Percentiles rank a stretch among this genome's conserved stretches.
These are phyloP conservation scores for Acrocephalus kingi DNA, from an alignment of 2,113 vertebrate species.

Conservation along the genomic window DNA sequence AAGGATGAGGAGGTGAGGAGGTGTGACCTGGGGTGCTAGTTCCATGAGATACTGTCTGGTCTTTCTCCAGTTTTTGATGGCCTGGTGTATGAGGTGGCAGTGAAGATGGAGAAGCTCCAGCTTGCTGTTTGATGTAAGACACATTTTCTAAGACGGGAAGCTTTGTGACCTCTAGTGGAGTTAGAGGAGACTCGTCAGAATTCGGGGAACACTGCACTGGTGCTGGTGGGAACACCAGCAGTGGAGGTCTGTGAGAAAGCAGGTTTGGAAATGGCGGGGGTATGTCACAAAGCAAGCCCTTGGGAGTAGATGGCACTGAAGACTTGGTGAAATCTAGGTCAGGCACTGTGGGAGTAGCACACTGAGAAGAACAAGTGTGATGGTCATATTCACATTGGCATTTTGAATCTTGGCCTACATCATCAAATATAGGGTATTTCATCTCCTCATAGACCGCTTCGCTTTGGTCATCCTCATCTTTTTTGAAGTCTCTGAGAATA, in stretches of 20 bases:
- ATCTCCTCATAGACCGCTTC: conserved; percentile 98
- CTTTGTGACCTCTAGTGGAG: conserved; percentile 90
- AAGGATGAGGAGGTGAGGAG: conserved; percentile 89
- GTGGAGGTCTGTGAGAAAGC: conserved; percentile 88
- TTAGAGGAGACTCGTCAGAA: conserved; percentile 95
- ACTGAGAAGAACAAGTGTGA: conserved; percentile 88
- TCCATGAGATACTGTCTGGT: conserved; percentile 79
- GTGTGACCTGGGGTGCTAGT: conserved; percentile 82
- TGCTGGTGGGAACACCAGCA: conserved; percentile 92
- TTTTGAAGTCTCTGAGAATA: conserved; percentile 85
- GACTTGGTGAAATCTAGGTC: conserved; percentile 86
- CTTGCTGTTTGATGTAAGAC: conserved; percentile 82
- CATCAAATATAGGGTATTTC: conserved; percentile 92
- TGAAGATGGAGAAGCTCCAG: conserved; percentile 79
- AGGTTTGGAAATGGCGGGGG: conserved; percentile 95
- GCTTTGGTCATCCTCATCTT: conserved; percentile 87
- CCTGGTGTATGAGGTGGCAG: conserved; percentile 81
- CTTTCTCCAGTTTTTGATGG: conserved; percentile 84
- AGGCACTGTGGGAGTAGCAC: conserved; percentile 91
- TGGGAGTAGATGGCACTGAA: conserved; percentile 82
- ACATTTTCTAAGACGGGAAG: conserved; percentile 88
- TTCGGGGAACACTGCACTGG: conserved; percentile 93
- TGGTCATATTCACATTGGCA: conserved; percentile 80
- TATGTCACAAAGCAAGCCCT: conserved; percentile 87
- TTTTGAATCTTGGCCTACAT: conserved; percentile 81